phyloP scores from a whole-genome alignment of 2,113 vertebrate species.

The Neotoma lepida region DNA sequence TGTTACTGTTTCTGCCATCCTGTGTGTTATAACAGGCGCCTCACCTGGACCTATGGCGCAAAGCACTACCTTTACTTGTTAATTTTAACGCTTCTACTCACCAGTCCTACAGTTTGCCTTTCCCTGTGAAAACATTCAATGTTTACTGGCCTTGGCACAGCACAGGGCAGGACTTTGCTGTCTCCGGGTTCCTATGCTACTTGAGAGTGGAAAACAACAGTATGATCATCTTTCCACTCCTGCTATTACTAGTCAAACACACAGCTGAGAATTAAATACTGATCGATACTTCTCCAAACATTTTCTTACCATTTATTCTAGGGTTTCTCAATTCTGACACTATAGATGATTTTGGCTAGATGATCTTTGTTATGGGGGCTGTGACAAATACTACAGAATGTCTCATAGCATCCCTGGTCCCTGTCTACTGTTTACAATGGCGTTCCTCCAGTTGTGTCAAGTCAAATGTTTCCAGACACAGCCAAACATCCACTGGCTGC shows the following conservation, averaged over 20 bases:
- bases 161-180: not conserved
- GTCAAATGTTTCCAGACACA: not conserved
- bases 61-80: not conserved
- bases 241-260: conserved; percentile 25
- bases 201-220: not conserved
- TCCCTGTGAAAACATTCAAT: conserved; percentile 1
- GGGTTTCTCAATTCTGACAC: not conserved
- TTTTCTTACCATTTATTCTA: conserved; percentile 38
- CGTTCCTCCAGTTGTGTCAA: not conserved
- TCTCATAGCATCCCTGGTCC: not conserved
- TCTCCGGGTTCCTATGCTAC: not conserved
- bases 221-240: not conserved
- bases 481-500: not conserved
- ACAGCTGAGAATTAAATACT: not conserved
- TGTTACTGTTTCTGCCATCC: not conserved
- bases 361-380: not conserved
- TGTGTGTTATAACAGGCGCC: not conserved
- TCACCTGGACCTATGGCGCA: not conserved
- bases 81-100: conserved; percentile 13
- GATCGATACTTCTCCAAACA: not conserved
- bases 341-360: not conserved
- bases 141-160: not conserved
- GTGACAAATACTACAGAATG: not conserved
- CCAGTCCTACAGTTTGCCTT: not conserved
- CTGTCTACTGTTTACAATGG: not conserved